Conservation (phyloP, 2,888 invertebrate species). For the Coecobrya sp. region DNA sequence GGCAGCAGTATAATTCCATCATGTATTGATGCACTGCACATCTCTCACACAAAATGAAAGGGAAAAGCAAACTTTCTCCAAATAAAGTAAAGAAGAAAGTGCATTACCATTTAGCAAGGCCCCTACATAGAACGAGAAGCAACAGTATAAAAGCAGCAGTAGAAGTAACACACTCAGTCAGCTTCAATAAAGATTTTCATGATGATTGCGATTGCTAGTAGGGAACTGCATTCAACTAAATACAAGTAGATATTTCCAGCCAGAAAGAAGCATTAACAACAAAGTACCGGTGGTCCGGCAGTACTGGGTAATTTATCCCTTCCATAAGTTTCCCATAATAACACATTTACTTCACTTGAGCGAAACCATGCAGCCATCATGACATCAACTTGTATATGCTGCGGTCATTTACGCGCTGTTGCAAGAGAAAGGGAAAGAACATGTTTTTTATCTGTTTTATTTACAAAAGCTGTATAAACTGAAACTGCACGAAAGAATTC, state of each 20-base stretch:
- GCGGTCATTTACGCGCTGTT: background rate
- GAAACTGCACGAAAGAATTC: constrained; percentile 5
- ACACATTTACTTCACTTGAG: constrained; percentile 18
- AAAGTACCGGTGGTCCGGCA: constrained; percentile 1
- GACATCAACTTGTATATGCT: constrained; percentile 13
- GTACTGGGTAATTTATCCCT: constrained; percentile 56
- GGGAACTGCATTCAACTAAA: constrained; percentile 47
- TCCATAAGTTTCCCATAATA: constrained; percentile 7
- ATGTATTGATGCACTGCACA: constrained; percentile 15
- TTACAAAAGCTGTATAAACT: background rate
- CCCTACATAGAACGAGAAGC: background rate
- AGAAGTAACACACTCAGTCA: constrained; percentile 16
- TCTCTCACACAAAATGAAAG: background rate
- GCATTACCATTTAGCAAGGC: background rate
- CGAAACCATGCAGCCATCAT: background rate
- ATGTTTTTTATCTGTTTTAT: constrained; percentile 31
- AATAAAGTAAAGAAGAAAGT: constrained; percentile 13
- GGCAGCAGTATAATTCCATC: constrained; percentile 32
- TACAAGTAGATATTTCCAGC: constrained; percentile 29
- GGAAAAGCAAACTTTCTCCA: constrained; percentile 29
- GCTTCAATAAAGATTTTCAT: constrained; percentile 72
- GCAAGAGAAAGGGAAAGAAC: too few relatives aligned
- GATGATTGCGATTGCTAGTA: constrained; percentile 52
- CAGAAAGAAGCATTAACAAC: constrained; percentile 2
- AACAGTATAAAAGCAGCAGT: constrained; percentile 35